A percentile compares a stretch with the other conserved stretches of the same genome.
These are phyloP conservation scores for Malurus elegans DNA, from an alignment of 2,113 vertebrate genomes.

Conservation along the genomic window DNA sequence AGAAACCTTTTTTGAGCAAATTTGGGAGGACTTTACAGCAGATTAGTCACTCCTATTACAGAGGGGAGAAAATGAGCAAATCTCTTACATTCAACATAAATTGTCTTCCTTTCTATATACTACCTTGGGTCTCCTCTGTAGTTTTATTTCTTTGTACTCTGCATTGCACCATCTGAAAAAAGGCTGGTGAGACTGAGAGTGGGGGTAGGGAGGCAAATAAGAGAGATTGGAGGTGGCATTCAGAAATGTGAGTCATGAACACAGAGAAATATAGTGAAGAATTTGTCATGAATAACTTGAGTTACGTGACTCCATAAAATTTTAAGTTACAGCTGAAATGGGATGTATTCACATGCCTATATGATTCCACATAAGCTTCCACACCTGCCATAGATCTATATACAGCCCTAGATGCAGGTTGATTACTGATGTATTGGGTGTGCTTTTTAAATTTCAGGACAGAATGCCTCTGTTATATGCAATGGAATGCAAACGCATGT, in stretches of 20 bases:
- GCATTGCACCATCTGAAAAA: neutral
- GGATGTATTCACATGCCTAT: constrained; percentile 13
- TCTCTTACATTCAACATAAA: neutral
- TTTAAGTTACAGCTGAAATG: constrained; percentile 1
- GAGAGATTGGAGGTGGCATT: neutral
- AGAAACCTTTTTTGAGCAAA: neutral
- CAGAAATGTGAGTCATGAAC: neutral
- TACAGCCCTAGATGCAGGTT: neutral
- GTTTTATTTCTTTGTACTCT: neutral
- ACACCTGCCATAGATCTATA: constrained; percentile 35
- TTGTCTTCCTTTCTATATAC: neutral
- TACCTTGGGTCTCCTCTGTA: neutral
- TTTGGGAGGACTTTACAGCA: neutral
- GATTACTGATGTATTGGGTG: constrained; percentile 38
- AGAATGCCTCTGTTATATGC: neutral
- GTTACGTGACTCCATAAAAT: constrained; percentile 11
- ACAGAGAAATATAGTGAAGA: neutral
- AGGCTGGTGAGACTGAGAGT: neutral
- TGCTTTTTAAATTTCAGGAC: constrained; percentile 30
- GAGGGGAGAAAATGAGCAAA: neutral
- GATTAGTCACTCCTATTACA: neutral
- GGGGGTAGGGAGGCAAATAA: neutral
- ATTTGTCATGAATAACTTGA: neutral
- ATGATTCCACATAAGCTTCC: constrained; percentile 45
- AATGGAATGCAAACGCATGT: constrained; percentile 23